These are phyloP conservation scores for Phytoseiulus persimilis DNA, from an alignment of 2,888 invertebrate species.

Conservation along the genomic window DNA sequence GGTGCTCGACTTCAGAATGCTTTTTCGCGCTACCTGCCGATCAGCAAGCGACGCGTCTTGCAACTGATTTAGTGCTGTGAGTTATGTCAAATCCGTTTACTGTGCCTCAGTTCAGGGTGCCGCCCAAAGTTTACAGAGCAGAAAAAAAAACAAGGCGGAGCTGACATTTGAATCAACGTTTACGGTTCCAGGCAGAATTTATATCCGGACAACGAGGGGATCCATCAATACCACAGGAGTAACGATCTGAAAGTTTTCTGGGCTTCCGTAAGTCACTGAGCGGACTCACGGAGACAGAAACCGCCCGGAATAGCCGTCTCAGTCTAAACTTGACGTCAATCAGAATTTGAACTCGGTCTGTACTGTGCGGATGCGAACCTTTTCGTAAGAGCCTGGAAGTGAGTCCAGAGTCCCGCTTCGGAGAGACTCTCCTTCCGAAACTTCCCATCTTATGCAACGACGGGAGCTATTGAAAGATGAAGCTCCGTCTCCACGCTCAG, in stretches of 20 bases:
- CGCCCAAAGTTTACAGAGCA: background rate
- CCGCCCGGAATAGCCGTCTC: too few species aligned
- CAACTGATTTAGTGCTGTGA: background rate
- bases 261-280: too few species aligned
- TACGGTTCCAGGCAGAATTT: background rate
- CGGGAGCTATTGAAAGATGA: background rate
- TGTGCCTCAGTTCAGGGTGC: background rate
- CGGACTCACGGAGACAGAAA: too few species aligned
- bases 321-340: too few species aligned
- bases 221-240: background rate
- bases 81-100: background rate
- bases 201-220: background rate
- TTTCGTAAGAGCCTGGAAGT: too few species aligned
- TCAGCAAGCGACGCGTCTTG: background rate
- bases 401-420: too few species aligned
- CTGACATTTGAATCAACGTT: background rate
- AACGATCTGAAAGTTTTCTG: background rate
- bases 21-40: background rate
- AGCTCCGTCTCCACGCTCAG: background rate
- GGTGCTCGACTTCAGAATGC: background rate
- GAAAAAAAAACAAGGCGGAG: background rate
- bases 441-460: too few species aligned
- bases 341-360: too few species aligned
- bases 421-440: too few species aligned
- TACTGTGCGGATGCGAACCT: too few species aligned